A percentile compares a stretch with the other conserved stretches of the same genome.
Evolutionary conservation across 2,113 vertebrate genomes (phyloP).

Genomic region (Ameiurus melas): DNA sequence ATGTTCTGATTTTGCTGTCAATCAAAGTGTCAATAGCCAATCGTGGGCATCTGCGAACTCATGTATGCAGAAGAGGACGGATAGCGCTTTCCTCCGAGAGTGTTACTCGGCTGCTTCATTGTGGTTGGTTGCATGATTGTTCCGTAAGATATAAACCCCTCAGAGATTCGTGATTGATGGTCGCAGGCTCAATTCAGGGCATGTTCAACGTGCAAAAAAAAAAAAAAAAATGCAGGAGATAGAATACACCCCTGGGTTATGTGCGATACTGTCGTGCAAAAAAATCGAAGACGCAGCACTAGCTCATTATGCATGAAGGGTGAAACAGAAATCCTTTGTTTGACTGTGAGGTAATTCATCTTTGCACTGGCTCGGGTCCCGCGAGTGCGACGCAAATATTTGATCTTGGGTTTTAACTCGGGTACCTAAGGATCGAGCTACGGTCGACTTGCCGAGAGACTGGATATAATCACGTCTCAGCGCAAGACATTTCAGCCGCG

Average conservation of each 20-base stretch:
- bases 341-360: slow-evolving; percentile 10
- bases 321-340: not conserved
- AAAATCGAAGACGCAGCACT: not conserved
- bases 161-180: not conserved
- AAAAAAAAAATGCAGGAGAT: not conserved
- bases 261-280: not conserved
- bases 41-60: not conserved
- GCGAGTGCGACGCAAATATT: slow-evolving; percentile 29
- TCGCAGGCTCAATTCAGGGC: not conserved
- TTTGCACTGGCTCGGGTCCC: not conserved
- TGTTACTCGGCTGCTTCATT: not conserved
- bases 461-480: slow-evolving; percentile 2
- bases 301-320: slow-evolving; percentile 6
- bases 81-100: not conserved
- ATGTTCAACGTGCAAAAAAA: not conserved
- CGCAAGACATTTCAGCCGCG: slow-evolving; percentile 8
- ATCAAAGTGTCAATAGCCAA: not conserved
- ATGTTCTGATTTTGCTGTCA: not conserved
- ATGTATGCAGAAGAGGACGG: not conserved
- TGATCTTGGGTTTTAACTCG: slow-evolving; percentile 19
- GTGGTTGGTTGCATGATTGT: not conserved
- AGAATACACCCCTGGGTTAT: not conserved
- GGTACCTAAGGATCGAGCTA: slow-evolving; percentile 17
- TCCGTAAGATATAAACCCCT: not conserved
- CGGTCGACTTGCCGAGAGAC: slow-evolving; percentile 13